phyloP scores from a whole-genome alignment of 1,140 invertebrate genomes.

The Caerostris darwini region DNA sequence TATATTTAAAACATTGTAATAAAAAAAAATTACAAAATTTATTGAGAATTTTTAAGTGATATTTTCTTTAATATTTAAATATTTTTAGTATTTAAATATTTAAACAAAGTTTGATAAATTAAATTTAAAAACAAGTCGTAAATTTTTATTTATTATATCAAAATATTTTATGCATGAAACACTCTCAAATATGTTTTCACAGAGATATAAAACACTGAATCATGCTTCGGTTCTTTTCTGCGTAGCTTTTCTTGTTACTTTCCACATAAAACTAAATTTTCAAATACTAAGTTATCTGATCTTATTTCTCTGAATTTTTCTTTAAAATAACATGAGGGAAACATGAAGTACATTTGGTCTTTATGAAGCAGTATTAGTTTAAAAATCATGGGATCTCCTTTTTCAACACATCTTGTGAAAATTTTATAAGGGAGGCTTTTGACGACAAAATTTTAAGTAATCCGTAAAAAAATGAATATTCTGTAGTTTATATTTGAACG shows the following conservation, averaged over 20 bases:
- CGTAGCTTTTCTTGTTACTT: background rate
- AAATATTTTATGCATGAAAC: no score
- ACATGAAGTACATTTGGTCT: background rate
- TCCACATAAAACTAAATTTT: slow-evolving; percentile 8
- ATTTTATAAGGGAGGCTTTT: background rate
- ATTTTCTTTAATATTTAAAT: no score
- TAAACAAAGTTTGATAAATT: no score
- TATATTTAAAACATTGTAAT: no score
- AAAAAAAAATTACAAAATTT: no score
- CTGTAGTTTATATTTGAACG: background rate
- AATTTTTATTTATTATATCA: no score
- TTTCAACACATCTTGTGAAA: background rate
- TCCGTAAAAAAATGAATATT: background rate
- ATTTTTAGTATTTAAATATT: no score
- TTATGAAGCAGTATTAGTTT: slow-evolving; percentile 29
- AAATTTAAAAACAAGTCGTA: no score
- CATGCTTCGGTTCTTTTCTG: slow-evolving; percentile 24
- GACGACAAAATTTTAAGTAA: background rate
- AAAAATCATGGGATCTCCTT: slow-evolving; percentile 44
- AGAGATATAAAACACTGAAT: no score
- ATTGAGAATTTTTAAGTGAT: no score
- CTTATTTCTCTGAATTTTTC: background rate
- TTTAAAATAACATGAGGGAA: slow-evolving; percentile 20
- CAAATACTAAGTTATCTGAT: background rate
- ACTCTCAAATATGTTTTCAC: no score